These are phyloP conservation scores for Hydrotaea diabolus DNA, from an alignment of 2,888 invertebrate species.

Conservation along the genomic window DNA sequence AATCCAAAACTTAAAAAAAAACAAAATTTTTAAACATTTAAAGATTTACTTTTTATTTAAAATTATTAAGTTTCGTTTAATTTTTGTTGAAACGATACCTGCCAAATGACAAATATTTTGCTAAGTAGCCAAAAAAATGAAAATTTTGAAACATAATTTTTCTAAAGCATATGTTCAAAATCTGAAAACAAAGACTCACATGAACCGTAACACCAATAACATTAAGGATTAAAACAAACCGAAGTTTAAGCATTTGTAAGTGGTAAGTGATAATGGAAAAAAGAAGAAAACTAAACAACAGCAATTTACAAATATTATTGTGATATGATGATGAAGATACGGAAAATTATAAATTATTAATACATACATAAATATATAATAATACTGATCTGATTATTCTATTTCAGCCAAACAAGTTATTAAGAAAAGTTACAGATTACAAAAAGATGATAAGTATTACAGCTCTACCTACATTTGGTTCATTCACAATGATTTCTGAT, in stretches of 20 bases:
- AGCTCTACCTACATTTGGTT: constrained; percentile 13
- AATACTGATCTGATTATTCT: constrained; percentile 32
- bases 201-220: neutral
- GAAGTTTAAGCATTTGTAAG: neutral
- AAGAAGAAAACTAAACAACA: constrained; percentile 2
- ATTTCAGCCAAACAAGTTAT: constrained; percentile 28
- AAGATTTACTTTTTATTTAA: neutral
- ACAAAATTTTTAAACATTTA: neutral
- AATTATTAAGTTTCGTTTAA: neutral
- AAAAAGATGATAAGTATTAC: constrained; percentile 13
- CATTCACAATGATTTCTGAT: neutral
- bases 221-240: constrained; percentile 24
- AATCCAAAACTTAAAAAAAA: neutral
- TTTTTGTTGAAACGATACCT: neutral
- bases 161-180: too few species aligned
- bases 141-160: too few species aligned
- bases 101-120: neutral
- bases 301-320: neutral
- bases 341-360: constrained; percentile 3
- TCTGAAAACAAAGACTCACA: neutral
- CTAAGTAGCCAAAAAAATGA: too few species aligned
- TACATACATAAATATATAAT: constrained; percentile 11
- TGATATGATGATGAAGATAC: neutral
- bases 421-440: constrained; percentile 15
- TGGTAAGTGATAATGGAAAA: constrained; percentile 15